Conservation (phyloP, 2,888 invertebrate species). For the Leptodirus hochenwartii region DNA sequence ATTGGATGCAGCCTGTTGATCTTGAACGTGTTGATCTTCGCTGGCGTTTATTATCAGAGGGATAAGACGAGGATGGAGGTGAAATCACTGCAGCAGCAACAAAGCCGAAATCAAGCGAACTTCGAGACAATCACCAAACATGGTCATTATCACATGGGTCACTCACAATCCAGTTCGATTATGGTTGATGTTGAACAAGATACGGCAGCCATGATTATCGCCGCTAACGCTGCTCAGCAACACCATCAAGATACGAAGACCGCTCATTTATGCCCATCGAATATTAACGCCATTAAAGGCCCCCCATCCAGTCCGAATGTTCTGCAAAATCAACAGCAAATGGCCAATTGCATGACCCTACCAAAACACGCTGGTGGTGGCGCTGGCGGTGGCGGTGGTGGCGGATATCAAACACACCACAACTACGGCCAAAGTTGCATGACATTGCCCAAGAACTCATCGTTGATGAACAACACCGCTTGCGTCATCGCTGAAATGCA, state of each 20-base stretch:
- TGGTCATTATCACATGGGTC: constrained; percentile 60
- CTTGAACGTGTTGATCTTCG: constrained; percentile 66
- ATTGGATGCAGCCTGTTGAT: constrained; percentile 67
- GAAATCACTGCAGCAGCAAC: constrained; percentile 60
- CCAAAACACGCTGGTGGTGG: constrained; percentile 33
- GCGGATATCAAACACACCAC: constrained; percentile 22
- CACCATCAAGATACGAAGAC: constrained; percentile 32
- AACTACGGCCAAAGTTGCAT: constrained; percentile 22
- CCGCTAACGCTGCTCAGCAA: constrained; percentile 34
- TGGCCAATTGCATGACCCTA: constrained; percentile 26
- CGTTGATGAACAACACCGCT: constrained; percentile 29
- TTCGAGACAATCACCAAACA: constrained; percentile 67
- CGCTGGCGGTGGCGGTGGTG: constrained; percentile 16
- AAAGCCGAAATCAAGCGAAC: constrained; percentile 42
- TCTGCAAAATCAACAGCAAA: too few relatives aligned
- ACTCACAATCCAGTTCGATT: constrained; percentile 60
- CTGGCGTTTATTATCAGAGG: constrained; percentile 67
- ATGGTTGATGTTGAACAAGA: constrained; percentile 73
- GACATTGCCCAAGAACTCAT: constrained; percentile 41
- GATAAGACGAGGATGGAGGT: constrained; percentile 64
- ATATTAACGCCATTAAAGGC: constrained; percentile 38
- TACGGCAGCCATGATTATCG: constrained; percentile 35
- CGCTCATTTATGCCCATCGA: constrained; percentile 29
- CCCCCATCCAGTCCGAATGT: constrained; percentile 40
- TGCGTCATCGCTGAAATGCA: constrained; percentile 36